Conservation (phyloP, 1,140 invertebrate species). For the Macrocentrus cingulum region DNA sequence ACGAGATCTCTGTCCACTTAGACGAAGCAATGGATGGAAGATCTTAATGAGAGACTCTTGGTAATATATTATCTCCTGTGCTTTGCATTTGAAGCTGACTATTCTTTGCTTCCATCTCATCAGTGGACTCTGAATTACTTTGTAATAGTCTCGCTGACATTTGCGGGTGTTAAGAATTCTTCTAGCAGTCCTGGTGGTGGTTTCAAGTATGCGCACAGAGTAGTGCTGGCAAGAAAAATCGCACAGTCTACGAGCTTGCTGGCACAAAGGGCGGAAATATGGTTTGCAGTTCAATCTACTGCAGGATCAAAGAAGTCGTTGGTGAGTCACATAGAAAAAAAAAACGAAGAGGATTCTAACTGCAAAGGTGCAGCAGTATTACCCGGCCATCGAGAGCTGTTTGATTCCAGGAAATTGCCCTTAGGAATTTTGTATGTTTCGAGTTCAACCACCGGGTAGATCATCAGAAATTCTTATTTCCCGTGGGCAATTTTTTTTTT, state of each 20-base stretch:
- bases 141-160: constrained; percentile 8
- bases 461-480: too few relatives aligned
- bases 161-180: not conserved
- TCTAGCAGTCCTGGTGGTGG: too few relatives aligned
- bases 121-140: not conserved
- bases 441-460: not conserved
- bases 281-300: constrained; percentile 21
- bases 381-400: not conserved
- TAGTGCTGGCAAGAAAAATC: too few relatives aligned
- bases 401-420: not conserved
- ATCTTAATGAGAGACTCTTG: too few relatives aligned
- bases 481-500: constrained; percentile 1
- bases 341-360: not conserved
- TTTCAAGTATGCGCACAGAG: too few relatives aligned
- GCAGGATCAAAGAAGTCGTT: constrained; percentile 20
- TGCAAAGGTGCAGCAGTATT: not conserved
- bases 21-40: not conserved
- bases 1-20: constrained; percentile 7
- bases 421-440: not conserved
- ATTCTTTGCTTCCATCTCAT: not conserved
- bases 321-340: constrained; percentile 8
- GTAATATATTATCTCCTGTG: too few relatives aligned
- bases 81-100: not conserved
- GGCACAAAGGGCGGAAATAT: constrained; percentile 11
- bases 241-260: not conserved